phyloP scores from a whole-genome alignment of 2,888 invertebrate genomes.

The Phragmatobia fuliginosa region DNA sequence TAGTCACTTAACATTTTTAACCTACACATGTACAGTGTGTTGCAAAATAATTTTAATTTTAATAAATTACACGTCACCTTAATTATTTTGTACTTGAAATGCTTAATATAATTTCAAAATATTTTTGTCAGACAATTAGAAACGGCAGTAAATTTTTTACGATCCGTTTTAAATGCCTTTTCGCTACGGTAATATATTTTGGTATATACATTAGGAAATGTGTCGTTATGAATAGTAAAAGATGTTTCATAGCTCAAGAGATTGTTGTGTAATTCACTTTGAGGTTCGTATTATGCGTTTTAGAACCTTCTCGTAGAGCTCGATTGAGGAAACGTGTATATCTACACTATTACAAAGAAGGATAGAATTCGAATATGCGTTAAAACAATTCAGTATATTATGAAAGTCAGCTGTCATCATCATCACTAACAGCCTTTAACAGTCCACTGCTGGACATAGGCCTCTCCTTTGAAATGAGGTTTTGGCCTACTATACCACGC shows the following conservation, averaged over 20 bases:
- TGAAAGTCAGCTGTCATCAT: not conserved
- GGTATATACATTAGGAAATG: too few species aligned
- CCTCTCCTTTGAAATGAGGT: too few species aligned
- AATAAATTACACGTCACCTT: constrained; percentile 28
- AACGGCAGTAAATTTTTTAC: not conserved
- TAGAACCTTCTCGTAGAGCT: not conserved
- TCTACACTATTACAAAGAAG: not conserved
- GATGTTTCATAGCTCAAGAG: not conserved
- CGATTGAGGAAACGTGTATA: too few species aligned
- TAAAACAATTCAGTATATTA: not conserved
- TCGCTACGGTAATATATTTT: too few species aligned
- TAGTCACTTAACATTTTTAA: too few species aligned
- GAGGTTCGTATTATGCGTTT: not conserved
- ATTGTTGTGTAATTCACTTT: not conserved
- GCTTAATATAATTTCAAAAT: constrained; percentile 24
- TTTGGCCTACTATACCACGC: too few species aligned
- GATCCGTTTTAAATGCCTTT: too few species aligned
- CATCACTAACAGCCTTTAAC: too few species aligned
- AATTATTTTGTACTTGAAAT: constrained; percentile 29
- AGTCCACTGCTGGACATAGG: too few species aligned
- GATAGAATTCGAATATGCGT: not conserved
- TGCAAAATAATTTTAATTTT: constrained; percentile 27
- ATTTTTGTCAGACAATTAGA: constrained; percentile 25
- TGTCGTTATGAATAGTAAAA: too few species aligned
- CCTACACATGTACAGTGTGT: constrained; percentile 9